phyloP scores from a whole-genome alignment of 2,113 vertebrate species.

The Cariama cristata region DNA sequence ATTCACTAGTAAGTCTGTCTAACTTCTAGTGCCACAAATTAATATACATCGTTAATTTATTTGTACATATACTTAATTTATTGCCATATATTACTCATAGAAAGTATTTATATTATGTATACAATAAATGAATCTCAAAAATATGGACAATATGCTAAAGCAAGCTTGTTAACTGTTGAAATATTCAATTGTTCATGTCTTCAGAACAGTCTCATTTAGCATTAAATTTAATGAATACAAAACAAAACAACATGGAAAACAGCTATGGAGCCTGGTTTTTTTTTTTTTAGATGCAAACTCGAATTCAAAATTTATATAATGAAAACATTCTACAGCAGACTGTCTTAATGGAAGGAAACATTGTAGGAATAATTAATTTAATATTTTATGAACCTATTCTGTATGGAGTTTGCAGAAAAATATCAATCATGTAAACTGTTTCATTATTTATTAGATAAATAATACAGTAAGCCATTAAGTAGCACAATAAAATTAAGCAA shows the following conservation, averaged over 20 bases:
- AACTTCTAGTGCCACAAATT: constrained; percentile 76
- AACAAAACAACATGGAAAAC: neutral
- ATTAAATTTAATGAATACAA: constrained; percentile 36
- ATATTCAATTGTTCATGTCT: constrained; percentile 48
- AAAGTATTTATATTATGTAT: constrained; percentile 46
- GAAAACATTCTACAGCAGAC: constrained; percentile 49
- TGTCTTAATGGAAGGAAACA: constrained; percentile 63
- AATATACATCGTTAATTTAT: constrained; percentile 77
- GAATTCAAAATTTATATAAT: constrained; percentile 45
- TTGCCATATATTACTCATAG: constrained; percentile 47
- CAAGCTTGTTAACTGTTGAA: constrained; percentile 61
- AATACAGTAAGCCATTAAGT: constrained; percentile 75
- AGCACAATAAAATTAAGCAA: constrained; percentile 80
- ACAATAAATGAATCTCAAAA: constrained; percentile 46
- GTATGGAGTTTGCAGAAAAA: constrained; percentile 65
- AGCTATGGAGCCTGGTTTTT: neutral
- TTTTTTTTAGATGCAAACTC: neutral
- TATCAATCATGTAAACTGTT: constrained; percentile 65
- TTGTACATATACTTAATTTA: constrained; percentile 67
- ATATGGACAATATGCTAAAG: constrained; percentile 29
- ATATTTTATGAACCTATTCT: constrained; percentile 78
- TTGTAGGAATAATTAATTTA: constrained; percentile 77
- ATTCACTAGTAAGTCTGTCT: constrained; percentile 75
- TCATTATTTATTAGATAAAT: constrained; percentile 80
- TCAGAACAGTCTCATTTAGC: neutral